Conservation (phyloP, 2,797 vertebrate species). For the Danio kyathit region DNA sequence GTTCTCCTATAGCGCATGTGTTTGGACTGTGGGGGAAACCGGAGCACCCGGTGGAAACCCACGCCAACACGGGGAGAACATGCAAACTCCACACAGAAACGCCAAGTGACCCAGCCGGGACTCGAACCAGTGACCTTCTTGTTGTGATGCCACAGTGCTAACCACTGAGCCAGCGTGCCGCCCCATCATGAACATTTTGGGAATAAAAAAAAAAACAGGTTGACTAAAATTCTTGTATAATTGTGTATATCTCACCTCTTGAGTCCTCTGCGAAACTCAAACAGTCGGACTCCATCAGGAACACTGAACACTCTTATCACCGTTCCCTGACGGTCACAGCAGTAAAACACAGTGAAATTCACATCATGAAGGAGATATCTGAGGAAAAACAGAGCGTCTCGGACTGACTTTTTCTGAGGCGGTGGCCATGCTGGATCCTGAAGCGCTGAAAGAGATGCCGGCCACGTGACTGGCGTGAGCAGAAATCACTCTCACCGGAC, state of each 20-base stretch:
- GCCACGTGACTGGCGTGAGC: slow-evolving; percentile 91
- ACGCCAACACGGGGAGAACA: too few species aligned
- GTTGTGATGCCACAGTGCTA: too few species aligned
- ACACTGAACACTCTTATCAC: slow-evolving; percentile 93
- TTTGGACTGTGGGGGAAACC: too few species aligned
- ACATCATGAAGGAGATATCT: not conserved
- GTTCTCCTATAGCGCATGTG: too few species aligned
- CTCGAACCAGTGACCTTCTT: too few species aligned
- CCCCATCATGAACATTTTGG: too few species aligned
- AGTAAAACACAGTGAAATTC: not conserved
- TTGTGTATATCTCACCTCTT: slow-evolving; percentile 90
- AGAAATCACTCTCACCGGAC: slow-evolving; percentile 83
- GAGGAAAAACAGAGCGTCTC: not conserved
- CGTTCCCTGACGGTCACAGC: slow-evolving; percentile 82
- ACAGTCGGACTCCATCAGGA: slow-evolving; percentile 90
- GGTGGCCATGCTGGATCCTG: slow-evolving; percentile 88
- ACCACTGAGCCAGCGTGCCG: too few species aligned
- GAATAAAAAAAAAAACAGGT: too few species aligned
- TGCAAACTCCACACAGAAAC: too few species aligned
- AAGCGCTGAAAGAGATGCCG: slow-evolving; percentile 88
- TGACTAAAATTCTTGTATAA: too few species aligned
- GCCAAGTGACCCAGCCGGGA: too few species aligned
- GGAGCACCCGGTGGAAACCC: too few species aligned
- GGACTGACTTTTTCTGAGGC: slow-evolving; percentile 89
- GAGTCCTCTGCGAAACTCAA: slow-evolving; percentile 94